Conservation (phyloP, 1,140 invertebrate genomes). For the Lepidurus packardi region DNA sequence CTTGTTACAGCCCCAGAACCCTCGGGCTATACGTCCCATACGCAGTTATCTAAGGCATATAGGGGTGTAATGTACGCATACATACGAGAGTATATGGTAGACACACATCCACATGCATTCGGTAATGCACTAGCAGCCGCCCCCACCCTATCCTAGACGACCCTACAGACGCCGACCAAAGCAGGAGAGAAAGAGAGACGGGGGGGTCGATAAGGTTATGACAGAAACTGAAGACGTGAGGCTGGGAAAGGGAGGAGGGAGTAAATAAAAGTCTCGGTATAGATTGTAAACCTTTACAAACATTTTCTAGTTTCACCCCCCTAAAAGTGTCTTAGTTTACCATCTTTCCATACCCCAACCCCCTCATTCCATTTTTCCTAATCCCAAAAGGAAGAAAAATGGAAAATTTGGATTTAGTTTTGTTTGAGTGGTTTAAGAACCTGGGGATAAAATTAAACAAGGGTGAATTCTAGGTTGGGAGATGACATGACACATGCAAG, state of each 20-base stretch:
- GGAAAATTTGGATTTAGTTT: not conserved
- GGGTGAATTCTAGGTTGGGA: not conserved
- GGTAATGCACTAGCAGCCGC: not conserved
- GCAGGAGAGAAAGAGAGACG: not conserved
- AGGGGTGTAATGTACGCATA: not conserved
- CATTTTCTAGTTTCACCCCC: too few species aligned
- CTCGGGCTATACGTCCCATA: not conserved
- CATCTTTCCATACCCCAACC: too few species aligned
- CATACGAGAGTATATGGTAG: not conserved
- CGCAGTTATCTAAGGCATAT: not conserved
- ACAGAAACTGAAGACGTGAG: constrained; percentile 3
- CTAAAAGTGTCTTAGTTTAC: too few species aligned
- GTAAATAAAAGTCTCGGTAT: not conserved
- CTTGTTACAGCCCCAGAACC: not conserved
- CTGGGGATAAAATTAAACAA: not conserved
- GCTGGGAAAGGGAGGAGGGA: not conserved
- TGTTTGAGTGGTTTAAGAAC: not conserved
- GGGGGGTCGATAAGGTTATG: not conserved
- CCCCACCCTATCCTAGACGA: not conserved
- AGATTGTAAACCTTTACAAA: not conserved
- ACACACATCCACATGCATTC: not conserved
- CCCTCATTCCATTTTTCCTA: too few species aligned
- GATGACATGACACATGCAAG: not conserved
- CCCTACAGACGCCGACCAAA: not conserved
- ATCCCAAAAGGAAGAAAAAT: too few species aligned